Evolutionary conservation across 2,888 invertebrate species (phyloP).

Genomic region (Drosophila mulleri): DNA sequence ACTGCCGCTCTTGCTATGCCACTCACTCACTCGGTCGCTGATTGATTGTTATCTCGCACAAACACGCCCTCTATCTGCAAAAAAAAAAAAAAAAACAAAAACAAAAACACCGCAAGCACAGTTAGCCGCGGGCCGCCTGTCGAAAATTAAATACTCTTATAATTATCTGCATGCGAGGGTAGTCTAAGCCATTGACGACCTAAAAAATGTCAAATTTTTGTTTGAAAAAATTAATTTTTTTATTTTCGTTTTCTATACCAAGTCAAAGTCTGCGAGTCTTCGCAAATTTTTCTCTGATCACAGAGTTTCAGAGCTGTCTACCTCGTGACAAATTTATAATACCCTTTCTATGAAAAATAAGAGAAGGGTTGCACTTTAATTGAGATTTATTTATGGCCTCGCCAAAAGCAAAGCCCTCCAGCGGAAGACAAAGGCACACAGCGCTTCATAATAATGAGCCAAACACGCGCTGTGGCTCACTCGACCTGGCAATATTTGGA

Average conservation of each 20-base stretch:
- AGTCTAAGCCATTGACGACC: neutral
- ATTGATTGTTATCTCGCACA: constrained; percentile 69
- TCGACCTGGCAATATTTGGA: constrained; percentile 72
- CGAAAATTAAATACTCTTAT: constrained; percentile 13
- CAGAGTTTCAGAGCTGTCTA: constrained; percentile 2
- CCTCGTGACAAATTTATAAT: constrained; percentile 15
- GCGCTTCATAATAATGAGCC: constrained; percentile 73
- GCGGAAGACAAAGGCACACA: constrained; percentile 49
- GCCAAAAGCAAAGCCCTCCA: constrained; percentile 10
- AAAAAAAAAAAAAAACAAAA: neutral
- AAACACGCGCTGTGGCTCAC: constrained; percentile 52
- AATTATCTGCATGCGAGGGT: neutral
- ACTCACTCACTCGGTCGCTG: constrained; percentile 49
- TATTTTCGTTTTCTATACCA: neutral
- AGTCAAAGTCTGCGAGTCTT: neutral
- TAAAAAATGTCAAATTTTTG: neutral
- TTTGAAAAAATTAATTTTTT: no score
- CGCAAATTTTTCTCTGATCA: neutral
- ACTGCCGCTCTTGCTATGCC: constrained; percentile 18
- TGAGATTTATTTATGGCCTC: constrained; percentile 77
- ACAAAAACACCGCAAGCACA: neutral
- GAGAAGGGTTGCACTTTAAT: constrained; percentile 77
- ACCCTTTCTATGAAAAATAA: constrained; percentile 9
- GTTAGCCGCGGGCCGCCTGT: neutral
- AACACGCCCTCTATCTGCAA: constrained; percentile 11